A percentile compares a stretch with the other conserved stretches of the same genome.
These are phyloP conservation scores for Thalpophila matura DNA, from an alignment of 2,888 invertebrate species.

Conservation along the genomic window DNA sequence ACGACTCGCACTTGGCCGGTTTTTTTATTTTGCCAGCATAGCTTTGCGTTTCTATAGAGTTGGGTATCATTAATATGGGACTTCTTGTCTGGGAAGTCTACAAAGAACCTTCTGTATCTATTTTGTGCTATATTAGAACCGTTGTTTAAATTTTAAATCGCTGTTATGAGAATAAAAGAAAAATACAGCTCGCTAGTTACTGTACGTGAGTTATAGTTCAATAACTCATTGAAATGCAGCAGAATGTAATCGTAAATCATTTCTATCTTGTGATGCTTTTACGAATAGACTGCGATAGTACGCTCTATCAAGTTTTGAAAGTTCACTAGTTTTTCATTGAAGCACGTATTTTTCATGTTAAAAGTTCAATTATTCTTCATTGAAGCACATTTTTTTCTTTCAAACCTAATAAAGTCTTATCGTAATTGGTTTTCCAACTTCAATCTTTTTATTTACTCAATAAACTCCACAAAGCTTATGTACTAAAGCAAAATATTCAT, in stretches of 20 bases:
- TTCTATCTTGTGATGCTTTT: slow-evolving; percentile 26
- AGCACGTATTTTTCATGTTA: slow-evolving; percentile 8
- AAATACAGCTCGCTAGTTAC: slow-evolving; percentile 25
- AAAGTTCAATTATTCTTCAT: slow-evolving; percentile 15
- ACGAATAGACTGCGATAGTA: slow-evolving; percentile 1
- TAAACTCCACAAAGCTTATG: slow-evolving; percentile 63
- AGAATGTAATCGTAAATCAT: slow-evolving; percentile 37
- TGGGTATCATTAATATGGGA: too few species aligned
- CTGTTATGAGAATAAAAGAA: slow-evolving; percentile 27
- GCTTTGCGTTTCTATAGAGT: too few species aligned
- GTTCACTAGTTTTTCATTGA: slow-evolving; percentile 11
- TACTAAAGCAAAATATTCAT: slow-evolving; percentile 63
- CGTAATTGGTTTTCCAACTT: slow-evolving; percentile 61
- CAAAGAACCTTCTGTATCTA: slow-evolving; percentile 33
- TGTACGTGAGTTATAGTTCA: slow-evolving; percentile 49
- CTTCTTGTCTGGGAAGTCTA: too few species aligned
- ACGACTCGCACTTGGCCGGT: too few species aligned
- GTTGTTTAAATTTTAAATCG: slow-evolving; percentile 43
- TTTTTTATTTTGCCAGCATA: too few species aligned
- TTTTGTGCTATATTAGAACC: neutral
- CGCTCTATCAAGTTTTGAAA: slow-evolving; percentile 27
- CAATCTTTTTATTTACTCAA: slow-evolving; percentile 62
- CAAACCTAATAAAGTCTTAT: slow-evolving; percentile 48
- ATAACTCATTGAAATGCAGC: slow-evolving; percentile 52
- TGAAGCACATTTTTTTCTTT: slow-evolving; percentile 11